Conservation (phyloP, 1,140 invertebrate genomes). For the Sycophila sp. region DNA sequence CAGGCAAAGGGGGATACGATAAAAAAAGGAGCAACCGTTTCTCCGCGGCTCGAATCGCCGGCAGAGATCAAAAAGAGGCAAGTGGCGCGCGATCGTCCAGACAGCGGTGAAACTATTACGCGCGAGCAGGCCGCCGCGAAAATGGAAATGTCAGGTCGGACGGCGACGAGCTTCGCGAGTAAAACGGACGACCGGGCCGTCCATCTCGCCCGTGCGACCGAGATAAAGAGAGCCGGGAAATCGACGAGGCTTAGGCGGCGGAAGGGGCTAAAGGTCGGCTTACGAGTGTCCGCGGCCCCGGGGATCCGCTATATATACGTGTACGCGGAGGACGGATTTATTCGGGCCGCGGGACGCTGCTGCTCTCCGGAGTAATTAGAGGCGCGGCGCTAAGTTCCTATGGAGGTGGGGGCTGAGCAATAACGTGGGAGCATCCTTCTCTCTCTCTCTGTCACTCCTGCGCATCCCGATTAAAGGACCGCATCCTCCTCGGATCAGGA, state of each 20-base stretch:
- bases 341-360: not conserved
- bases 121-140: not conserved
- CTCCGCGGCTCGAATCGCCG: not conserved
- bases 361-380: constrained; percentile 9
- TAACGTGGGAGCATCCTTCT: not conserved
- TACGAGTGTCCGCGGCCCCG: constrained; percentile 3
- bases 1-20: not conserved
- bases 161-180: not conserved
- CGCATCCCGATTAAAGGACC: no score
- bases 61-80: not conserved
- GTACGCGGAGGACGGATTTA: not conserved
- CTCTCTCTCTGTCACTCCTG: not conserved
- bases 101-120: constrained; percentile 1
- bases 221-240: constrained; percentile 22
- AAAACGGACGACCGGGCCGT: not conserved
- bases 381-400: no score
- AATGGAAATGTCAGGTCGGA: constrained; percentile 25
- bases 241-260: constrained; percentile 13
- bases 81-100: not conserved
- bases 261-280: constrained; percentile 5
- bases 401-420: not conserved
- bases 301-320: not conserved
- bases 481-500: no score
- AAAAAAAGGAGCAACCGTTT: not conserved
- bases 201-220: not conserved